Evolutionary conservation across 2,888 invertebrate genomes (phyloP).

Genomic region (Tineola bisselliella): DNA sequence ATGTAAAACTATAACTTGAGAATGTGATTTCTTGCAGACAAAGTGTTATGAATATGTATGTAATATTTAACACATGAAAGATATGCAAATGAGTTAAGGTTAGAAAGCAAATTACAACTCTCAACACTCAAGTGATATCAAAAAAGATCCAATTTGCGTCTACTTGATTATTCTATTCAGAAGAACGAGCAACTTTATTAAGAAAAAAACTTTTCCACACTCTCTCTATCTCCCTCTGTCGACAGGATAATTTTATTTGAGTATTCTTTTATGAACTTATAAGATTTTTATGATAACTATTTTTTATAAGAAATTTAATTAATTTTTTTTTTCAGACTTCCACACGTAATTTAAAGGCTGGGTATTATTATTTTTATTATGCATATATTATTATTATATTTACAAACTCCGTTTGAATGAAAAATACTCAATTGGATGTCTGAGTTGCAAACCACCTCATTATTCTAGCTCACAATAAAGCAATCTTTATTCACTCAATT

Average conservation of each 20-base stretch:
- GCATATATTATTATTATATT: no score
- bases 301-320: no score
- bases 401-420: no score
- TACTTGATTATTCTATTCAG: not conserved
- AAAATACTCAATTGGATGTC: no score
- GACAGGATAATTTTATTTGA: not conserved
- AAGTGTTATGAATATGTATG: not conserved
- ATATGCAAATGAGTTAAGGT: slow-evolving; percentile 1
- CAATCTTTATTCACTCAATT: not conserved
- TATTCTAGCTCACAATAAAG: not conserved
- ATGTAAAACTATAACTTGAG: not conserved
- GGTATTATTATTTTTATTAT: no score
- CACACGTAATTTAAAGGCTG: no score
- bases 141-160: not conserved
- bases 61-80: not conserved
- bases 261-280: not conserved
- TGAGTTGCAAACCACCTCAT: no score
- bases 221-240: not conserved
- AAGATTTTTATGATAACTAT: not conserved
- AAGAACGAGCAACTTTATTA: slow-evolving; percentile 2
- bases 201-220: not conserved
- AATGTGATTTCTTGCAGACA: not conserved
- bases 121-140: slow-evolving; percentile 1
- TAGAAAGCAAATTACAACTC: not conserved
- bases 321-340: no score